These are phyloP conservation scores for Heterodera carotae DNA, from an alignment of 1,140 invertebrate species.

Conservation along the genomic window DNA sequence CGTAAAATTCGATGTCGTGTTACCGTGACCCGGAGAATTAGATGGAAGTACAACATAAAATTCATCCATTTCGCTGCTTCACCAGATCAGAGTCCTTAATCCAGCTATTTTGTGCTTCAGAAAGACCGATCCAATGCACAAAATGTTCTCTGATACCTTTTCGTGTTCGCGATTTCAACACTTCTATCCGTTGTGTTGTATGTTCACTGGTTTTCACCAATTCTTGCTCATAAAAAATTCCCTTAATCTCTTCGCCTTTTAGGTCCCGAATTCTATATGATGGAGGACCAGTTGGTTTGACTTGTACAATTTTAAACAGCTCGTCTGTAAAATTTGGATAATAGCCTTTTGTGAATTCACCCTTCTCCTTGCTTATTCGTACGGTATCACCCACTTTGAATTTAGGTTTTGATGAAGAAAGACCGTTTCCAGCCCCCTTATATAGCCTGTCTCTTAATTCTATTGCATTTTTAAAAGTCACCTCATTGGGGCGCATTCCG, in stretches of 20 bases:
- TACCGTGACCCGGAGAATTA: too few relatives aligned
- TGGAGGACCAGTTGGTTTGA: too few relatives aligned
- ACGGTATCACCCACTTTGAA: neutral
- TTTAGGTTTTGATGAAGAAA: neutral
- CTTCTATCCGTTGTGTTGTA: neutral
- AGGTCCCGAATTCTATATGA: too few relatives aligned
- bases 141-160: neutral
- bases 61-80: neutral
- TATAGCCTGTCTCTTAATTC: neutral
- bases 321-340: too few relatives aligned
- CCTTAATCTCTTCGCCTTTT: too few relatives aligned
- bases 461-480: neutral
- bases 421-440: neutral
- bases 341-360: too few relatives aligned
- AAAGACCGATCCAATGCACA: neutral
- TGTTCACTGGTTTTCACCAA: neutral
- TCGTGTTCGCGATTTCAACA: neutral
- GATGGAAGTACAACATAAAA: neutral
- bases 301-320: too few relatives aligned
- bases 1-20: too few relatives aligned
- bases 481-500: neutral
- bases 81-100: neutral
- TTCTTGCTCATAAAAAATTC: conserved; percentile 7
- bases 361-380: too few relatives aligned
- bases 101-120: neutral